Conservation (phyloP, 2,113 vertebrate genomes). For the Perognathus longimembris region DNA sequence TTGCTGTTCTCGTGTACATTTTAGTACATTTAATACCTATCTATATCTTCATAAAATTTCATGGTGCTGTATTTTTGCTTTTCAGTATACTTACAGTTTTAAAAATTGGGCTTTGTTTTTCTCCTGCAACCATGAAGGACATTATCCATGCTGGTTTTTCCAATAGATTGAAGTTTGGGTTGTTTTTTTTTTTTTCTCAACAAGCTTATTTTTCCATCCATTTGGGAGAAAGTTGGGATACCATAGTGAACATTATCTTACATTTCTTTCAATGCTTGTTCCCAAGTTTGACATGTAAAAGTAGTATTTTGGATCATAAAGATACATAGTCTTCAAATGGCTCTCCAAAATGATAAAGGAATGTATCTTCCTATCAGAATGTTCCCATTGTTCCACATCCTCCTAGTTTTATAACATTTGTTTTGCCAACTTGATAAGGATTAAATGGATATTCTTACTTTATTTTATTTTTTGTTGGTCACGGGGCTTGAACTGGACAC, state of each 20-base stretch:
- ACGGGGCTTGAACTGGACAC: no score
- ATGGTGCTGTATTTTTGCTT: slow-evolving; percentile 35
- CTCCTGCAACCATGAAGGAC: not conserved
- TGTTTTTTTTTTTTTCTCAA: slow-evolving; percentile 39
- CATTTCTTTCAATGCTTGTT: not conserved
- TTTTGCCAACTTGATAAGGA: slow-evolving; percentile 22
- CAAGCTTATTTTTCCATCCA: not conserved
- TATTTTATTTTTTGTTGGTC: no score
- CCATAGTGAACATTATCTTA: not conserved
- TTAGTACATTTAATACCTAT: not conserved
- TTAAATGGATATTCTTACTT: not conserved
- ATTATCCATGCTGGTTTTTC: not conserved
- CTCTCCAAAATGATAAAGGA: not conserved
- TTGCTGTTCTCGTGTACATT: not conserved
- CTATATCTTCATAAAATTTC: slow-evolving; percentile 21
- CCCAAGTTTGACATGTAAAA: slow-evolving; percentile 3
- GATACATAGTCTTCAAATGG: not conserved
- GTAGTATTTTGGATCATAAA: not conserved
- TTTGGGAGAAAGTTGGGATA: not conserved
- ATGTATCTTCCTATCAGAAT: not conserved
- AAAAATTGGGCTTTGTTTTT: slow-evolving; percentile 12
- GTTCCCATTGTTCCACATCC: not conserved
- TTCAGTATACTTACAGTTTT: slow-evolving; percentile 32
- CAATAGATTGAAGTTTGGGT: not conserved
- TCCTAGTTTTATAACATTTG: not conserved